Evolutionary conservation across 2,888 invertebrate genomes (phyloP).

Genomic region (Magallana nippona): DNA sequence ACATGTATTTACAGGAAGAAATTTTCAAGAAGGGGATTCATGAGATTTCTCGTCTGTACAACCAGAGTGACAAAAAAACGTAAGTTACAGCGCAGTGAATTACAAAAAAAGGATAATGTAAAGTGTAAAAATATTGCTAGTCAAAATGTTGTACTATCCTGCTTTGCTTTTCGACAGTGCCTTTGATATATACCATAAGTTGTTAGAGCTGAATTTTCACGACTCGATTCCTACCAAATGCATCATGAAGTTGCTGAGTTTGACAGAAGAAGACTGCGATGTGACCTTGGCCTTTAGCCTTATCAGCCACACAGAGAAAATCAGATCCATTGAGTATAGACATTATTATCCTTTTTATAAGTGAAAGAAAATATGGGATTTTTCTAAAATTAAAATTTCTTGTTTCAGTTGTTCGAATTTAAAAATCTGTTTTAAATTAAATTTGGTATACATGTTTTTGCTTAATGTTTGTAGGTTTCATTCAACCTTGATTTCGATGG

Average conservation of each 20-base stretch:
- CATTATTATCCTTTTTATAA: neutral
- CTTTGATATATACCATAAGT: slow-evolving; percentile 29
- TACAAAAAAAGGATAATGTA: neutral
- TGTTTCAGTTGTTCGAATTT: no score
- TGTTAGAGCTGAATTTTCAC: slow-evolving; percentile 23
- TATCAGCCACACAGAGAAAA: slow-evolving; percentile 15
- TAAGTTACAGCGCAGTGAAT: neutral
- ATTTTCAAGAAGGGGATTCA: neutral
- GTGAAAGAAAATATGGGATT: no score
- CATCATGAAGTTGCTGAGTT: slow-evolving; percentile 30
- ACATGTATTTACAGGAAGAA: neutral
- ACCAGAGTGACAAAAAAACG: neutral
- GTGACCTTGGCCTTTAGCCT: slow-evolving; percentile 34
- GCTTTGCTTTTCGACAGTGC: slow-evolving; percentile 24
- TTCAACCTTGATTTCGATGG: neutral
- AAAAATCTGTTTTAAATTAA: no score
- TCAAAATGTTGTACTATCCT: no score
- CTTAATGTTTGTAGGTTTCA: slow-evolving; percentile 14
- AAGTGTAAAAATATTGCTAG: no score
- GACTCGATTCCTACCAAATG: slow-evolving; percentile 1
- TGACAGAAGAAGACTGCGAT: slow-evolving; percentile 37
- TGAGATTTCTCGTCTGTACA: neutral
- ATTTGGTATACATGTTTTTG: neutral
- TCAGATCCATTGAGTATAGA: slow-evolving; percentile 18
- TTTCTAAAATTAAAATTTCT: neutral